Percentiles rank a stretch among this genome's conserved stretches.
phyloP scores from a whole-genome alignment of 2,888 invertebrate genomes.

The Psylliodes chrysocephalus region DNA sequence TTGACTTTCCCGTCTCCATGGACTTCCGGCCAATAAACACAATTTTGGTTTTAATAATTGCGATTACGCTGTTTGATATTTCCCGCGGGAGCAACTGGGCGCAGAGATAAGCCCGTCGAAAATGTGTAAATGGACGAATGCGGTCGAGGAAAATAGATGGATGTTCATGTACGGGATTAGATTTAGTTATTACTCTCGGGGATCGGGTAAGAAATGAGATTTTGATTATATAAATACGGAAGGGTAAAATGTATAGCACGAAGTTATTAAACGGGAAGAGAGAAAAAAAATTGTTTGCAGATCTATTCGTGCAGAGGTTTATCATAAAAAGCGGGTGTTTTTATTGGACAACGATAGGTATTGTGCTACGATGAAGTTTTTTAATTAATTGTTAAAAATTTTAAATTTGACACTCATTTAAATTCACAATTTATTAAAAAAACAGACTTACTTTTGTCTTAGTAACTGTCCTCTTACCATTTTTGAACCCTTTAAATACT shows the following conservation, averaged over 20 bases:
- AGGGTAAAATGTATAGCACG: not conserved
- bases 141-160: not conserved
- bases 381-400: too few species aligned
- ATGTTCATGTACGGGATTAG: slow-evolving; percentile 15
- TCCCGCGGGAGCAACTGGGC: slow-evolving; percentile 27
- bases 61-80: slow-evolving; percentile 31
- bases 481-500: too few species aligned
- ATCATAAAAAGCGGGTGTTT: too few species aligned
- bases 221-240: not conserved
- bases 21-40: slow-evolving; percentile 15
- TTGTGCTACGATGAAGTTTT: too few species aligned
- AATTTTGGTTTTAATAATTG: slow-evolving; percentile 30
- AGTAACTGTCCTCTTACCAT: too few species aligned
- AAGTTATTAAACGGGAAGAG: too few species aligned
- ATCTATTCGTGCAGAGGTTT: too few species aligned
- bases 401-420: too few species aligned
- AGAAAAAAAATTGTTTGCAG: too few species aligned
- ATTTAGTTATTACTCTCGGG: slow-evolving; percentile 20
- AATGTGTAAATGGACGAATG: slow-evolving; percentile 4
- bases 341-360: too few species aligned
- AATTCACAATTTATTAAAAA: too few species aligned
- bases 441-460: too few species aligned
- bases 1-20: not conserved
- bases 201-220: slow-evolving; percentile 4
- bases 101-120: slow-evolving; percentile 25